phyloP scores from a whole-genome alignment of 2,888 invertebrate genomes.

The Platycheirus albimanus region DNA sequence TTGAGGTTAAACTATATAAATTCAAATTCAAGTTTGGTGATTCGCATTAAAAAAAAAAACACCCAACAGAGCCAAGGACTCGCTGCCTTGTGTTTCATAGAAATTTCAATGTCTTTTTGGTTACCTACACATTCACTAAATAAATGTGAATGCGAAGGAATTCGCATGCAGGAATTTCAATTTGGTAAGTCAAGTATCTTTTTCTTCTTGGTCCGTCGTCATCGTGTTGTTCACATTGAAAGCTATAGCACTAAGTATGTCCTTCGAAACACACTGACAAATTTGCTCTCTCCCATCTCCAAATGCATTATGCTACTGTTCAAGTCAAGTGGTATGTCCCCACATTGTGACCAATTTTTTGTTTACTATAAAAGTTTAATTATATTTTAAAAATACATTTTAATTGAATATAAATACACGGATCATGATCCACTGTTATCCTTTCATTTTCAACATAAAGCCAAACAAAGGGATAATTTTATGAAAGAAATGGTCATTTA shows the following conservation, averaged over 20 bases:
- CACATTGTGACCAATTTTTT: slow-evolving; percentile 4
- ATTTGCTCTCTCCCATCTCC: slow-evolving; percentile 36
- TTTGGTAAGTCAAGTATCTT: slow-evolving; percentile 38
- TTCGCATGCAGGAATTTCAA: slow-evolving; percentile 60
- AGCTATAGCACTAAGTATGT: slow-evolving; percentile 17
- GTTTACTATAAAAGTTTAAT: slow-evolving; percentile 23
- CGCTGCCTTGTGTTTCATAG: neutral
- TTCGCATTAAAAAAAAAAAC: neutral
- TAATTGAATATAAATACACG: slow-evolving; percentile 64
- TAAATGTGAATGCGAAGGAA: slow-evolving; percentile 49
- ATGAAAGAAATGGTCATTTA: neutral
- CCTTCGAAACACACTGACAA: slow-evolving; percentile 54
- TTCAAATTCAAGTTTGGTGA: too few relatives aligned
- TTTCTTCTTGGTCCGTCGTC: slow-evolving; percentile 11
- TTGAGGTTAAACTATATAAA: too few relatives aligned
- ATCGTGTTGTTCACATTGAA: slow-evolving; percentile 3
- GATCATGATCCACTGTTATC: slow-evolving; percentile 44
- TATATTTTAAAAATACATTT: slow-evolving; percentile 41
- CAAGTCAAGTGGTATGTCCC: neutral
- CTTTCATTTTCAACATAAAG: slow-evolving; percentile 35
- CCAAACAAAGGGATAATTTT: slow-evolving; percentile 9
- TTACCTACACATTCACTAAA: slow-evolving; percentile 10
- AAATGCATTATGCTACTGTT: slow-evolving; percentile 1
- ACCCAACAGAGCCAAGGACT: neutral
- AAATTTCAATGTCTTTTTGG: neutral